Conservation (phyloP, 2,113 vertebrate genomes). For the Anguilla japonica region DNA sequence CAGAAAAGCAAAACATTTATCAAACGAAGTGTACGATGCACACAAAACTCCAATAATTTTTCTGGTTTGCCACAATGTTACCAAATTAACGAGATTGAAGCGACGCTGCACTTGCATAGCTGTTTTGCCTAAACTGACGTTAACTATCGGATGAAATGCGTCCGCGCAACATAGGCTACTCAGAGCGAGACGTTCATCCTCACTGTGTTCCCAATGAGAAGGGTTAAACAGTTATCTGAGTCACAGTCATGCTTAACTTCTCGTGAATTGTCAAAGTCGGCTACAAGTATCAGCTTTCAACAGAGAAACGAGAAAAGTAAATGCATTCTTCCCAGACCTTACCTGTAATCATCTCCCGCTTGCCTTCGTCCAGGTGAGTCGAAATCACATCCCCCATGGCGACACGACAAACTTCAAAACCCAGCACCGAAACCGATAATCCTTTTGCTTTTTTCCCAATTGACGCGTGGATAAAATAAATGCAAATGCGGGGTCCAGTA, state of each 20-base stretch:
- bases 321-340: constrained; percentile 48
- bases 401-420: constrained; percentile 26
- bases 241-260: not conserved
- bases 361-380: constrained; percentile 87
- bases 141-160: not conserved
- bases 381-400: constrained; percentile 88
- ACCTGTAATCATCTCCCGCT: constrained; percentile 86
- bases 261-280: not conserved
- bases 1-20: not conserved
- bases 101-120: too few species aligned
- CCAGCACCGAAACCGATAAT: not conserved
- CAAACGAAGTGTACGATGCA: too few species aligned
- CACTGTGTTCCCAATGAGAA: not conserved
- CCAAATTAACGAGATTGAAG: too few species aligned
- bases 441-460: constrained; percentile 19
- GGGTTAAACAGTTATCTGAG: not conserved
- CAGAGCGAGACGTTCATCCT: not conserved
- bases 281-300: not conserved
- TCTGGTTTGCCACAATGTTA: too few species aligned
- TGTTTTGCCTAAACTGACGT: not conserved
- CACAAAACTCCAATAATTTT: too few species aligned
- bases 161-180: not conserved
- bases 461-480: not conserved
- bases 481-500: constrained; percentile 8
- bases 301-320: not conserved